These are phyloP conservation scores for Colaptes auratus DNA, from an alignment of 2,113 vertebrate species.

Conservation along the genomic window DNA sequence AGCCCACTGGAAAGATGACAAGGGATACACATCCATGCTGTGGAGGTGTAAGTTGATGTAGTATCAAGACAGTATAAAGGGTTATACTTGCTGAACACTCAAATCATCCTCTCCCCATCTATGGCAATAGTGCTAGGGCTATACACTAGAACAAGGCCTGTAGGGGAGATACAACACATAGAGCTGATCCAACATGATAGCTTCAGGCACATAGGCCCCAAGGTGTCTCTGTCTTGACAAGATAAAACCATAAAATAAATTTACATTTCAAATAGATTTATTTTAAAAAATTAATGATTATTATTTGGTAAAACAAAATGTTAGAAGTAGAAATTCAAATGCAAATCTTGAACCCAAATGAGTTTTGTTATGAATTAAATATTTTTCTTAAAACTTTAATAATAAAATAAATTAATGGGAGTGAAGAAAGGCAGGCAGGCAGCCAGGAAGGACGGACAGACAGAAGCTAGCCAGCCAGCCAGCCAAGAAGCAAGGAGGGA, in stretches of 20 bases:
- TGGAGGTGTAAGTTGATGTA: neutral
- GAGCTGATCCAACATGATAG: neutral
- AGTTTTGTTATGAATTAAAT: neutral
- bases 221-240: no score
- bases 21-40: neutral
- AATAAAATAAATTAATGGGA: no score
- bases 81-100: neutral
- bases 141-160: neutral
- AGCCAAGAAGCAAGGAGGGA: no score
- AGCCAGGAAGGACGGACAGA: neutral
- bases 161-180: neutral
- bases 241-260: neutral
- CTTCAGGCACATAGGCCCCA: neutral
- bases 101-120: neutral
- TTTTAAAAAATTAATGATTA: neutral
- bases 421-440: neutral
- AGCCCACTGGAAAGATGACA: no score
- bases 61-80: neutral
- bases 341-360: neutral
- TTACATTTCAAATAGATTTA: neutral
- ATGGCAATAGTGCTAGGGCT: neutral
- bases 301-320: neutral
- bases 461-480: no score
- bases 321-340: neutral
- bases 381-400: no score